Percentiles rank a stretch among this genome's conserved stretches.
These are phyloP conservation scores for Parus major DNA, from an alignment of 2,113 vertebrate genomes.

Conservation along the genomic window DNA sequence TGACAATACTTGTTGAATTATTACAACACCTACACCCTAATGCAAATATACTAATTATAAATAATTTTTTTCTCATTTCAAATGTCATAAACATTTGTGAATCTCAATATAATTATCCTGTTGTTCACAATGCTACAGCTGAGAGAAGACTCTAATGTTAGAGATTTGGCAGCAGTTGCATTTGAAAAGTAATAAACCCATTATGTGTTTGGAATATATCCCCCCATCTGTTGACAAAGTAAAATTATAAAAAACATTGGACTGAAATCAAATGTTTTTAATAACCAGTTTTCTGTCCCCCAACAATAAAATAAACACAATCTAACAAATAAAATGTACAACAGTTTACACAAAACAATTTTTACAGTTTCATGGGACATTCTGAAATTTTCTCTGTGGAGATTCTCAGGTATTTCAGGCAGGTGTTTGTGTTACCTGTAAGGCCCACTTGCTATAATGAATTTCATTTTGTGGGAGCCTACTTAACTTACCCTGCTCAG, in stretches of 20 bases:
- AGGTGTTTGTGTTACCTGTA: neutral
- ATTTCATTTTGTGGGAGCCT: neutral
- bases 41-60: neutral
- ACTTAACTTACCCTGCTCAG: neutral
- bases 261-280: constrained; percentile 29
- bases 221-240: constrained; percentile 47
- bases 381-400: neutral
- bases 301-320: neutral
- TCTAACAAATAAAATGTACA: neutral
- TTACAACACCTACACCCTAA: neutral
- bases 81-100: neutral
- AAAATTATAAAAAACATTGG: constrained; percentile 27
- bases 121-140: neutral
- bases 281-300: neutral
- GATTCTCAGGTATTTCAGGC: constrained; percentile 32
- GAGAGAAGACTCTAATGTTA: neutral
- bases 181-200: constrained; percentile 10
- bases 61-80: neutral
- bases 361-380: neutral
- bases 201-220: neutral
- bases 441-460: neutral
- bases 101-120: neutral
- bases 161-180: constrained; percentile 9
- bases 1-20: neutral
- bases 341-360: neutral